Evolutionary conservation across 2,113 vertebrate species (phyloP).

Genomic region (Orientallactaga bullata): DNA sequence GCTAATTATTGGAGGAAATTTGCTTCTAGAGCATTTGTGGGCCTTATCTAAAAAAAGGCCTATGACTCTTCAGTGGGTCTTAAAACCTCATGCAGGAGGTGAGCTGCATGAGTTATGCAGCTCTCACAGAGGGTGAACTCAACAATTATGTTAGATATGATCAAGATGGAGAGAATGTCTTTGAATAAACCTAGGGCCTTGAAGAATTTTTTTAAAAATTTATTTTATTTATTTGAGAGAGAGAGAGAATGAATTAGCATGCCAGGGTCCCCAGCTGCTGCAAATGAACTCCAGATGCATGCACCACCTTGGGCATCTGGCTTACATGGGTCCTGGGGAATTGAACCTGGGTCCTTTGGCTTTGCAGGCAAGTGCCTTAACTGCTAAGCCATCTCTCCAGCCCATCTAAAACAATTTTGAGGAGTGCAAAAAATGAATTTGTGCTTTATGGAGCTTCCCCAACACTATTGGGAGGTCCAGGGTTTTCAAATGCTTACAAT

Average conservation of each 20-base stretch:
- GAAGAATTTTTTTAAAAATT: not conserved
- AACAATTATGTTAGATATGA: not conserved
- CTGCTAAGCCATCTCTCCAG: no score
- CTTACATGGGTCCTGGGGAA: no score
- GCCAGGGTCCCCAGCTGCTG: no score
- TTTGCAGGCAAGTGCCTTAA: no score
- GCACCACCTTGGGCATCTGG: no score
- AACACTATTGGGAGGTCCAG: not conserved
- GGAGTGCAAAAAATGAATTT: not conserved
- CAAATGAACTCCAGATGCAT: no score
- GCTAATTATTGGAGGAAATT: not conserved
- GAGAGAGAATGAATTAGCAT: no score
- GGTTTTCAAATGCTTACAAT: not conserved
- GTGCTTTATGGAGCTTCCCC: not conserved
- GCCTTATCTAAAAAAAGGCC: not conserved
- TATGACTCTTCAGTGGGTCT: not conserved
- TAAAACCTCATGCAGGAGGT: not conserved
- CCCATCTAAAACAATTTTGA: not conserved
- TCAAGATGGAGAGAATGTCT: not conserved
- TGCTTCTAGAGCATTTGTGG: not conserved
- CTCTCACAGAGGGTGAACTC: not conserved
- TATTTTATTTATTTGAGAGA: not conserved
- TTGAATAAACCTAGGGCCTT: not conserved
- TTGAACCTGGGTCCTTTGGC: no score
- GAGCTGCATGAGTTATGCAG: not conserved